These are phyloP conservation scores for Drosophila miranda DNA, from an alignment of 1,140 invertebrate species.

Conservation along the genomic window DNA sequence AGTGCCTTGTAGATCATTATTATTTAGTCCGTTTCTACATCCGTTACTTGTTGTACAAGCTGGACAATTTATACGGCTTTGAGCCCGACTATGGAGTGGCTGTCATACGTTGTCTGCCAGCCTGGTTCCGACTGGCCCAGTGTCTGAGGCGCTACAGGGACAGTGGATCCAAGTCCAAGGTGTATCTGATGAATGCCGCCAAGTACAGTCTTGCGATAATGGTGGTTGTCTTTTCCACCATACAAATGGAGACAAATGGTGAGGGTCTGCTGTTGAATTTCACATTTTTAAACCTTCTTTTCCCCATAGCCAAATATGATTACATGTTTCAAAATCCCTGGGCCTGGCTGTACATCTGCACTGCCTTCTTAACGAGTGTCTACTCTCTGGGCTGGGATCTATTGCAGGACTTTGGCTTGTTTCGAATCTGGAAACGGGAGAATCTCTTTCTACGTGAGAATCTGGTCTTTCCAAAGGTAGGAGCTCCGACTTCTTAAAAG, in stretches of 20 bases:
- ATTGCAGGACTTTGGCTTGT: slow-evolving; percentile 98
- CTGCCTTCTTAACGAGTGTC: slow-evolving; percentile 88
- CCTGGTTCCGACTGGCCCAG: slow-evolving; percentile 93
- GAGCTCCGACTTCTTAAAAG: not conserved
- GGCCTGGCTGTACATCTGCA: slow-evolving; percentile 88
- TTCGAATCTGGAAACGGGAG: slow-evolving; percentile 91
- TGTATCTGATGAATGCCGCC: slow-evolving; percentile 90
- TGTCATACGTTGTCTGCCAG: slow-evolving; percentile 89
- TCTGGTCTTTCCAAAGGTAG: slow-evolving; percentile 86
- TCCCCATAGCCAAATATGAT: slow-evolving; percentile 84
- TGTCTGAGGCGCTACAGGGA: slow-evolving; percentile 88
- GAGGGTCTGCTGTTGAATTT: not conserved
- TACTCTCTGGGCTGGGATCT: slow-evolving; percentile 96
- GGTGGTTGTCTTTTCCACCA: slow-evolving; percentile 85
- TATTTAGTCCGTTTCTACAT: slow-evolving; percentile 45
- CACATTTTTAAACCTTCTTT: not conserved
- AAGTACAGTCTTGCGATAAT: slow-evolving; percentile 92
- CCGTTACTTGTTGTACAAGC: slow-evolving; percentile 29
- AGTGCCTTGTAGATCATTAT: slow-evolving; percentile 91
- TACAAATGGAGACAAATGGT: slow-evolving; percentile 39
- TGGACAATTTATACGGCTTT: slow-evolving; percentile 20
- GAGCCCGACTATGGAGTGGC: slow-evolving; percentile 69
- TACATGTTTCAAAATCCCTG: slow-evolving; percentile 88
- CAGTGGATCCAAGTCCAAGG: slow-evolving; percentile 84
- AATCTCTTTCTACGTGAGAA: slow-evolving; percentile 89